Conservation (phyloP, 2,113 vertebrate genomes). For the Strigops habroptila region DNA sequence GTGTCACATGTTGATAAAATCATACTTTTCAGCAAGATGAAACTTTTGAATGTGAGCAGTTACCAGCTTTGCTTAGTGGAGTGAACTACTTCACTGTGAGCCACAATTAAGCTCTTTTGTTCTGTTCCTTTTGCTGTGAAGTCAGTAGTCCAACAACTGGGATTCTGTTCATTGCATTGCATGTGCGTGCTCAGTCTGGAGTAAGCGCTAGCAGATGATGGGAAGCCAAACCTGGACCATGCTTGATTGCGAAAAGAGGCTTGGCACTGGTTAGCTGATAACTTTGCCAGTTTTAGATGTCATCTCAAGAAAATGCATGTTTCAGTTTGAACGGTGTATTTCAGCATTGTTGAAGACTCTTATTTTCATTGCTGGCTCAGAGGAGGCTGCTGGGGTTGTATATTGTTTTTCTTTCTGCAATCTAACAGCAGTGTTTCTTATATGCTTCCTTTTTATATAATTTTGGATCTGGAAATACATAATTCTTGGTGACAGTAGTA, state of each 20-base stretch:
- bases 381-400: neutral
- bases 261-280: neutral
- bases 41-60: neutral
- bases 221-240: neutral
- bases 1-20: neutral
- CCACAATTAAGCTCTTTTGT: neutral
- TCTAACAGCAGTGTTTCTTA: neutral
- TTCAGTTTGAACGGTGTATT: neutral
- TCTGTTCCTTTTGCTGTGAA: neutral
- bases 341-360: neutral
- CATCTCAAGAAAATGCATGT: neutral
- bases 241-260: neutral
- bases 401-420: neutral
- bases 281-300: neutral
- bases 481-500: neutral
- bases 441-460: neutral
- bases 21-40: neutral
- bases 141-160: neutral
- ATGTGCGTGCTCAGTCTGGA: neutral
- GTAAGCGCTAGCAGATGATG: neutral
- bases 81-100: neutral
- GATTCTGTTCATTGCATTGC: fast-evolving
- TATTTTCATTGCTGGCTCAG: neutral
- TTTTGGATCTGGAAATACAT: neutral
- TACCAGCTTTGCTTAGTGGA: neutral